phyloP scores from a whole-genome alignment of 1,140 invertebrate genomes.

The Aphelenchoides besseyi region DNA sequence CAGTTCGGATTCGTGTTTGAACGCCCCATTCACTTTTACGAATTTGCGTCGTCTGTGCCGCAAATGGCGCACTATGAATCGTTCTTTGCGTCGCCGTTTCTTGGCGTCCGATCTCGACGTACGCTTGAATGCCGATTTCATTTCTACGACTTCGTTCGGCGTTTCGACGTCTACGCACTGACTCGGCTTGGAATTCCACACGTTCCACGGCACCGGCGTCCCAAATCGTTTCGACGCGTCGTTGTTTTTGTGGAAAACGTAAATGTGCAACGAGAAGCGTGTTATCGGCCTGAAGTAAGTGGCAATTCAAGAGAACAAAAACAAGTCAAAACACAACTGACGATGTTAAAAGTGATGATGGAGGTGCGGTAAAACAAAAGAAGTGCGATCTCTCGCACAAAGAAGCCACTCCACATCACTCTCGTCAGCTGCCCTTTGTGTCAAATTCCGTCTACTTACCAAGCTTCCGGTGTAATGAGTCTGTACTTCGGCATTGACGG shows the following conservation, averaged over 20 bases:
- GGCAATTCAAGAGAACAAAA: neutral
- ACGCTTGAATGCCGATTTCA: neutral
- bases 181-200: neutral
- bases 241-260: neutral
- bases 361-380: neutral
- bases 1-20: neutral
- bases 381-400: neutral
- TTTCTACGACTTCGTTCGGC: neutral
- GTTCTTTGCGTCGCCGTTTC: neutral
- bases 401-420: neutral
- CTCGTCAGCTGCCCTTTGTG: neutral
- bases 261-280: neutral
- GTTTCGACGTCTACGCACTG: neutral
- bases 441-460: too few species aligned
- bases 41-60: neutral
- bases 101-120: neutral
- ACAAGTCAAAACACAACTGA: neutral
- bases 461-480: conserved; percentile 3
- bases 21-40: neutral
- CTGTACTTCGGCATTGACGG: neutral
- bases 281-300: neutral
- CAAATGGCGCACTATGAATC: neutral
- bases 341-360: neutral
- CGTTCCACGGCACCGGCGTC: neutral
- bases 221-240: neutral